phyloP scores from a whole-genome alignment of 2,113 vertebrate genomes.

The Myodes glareolus region DNA sequence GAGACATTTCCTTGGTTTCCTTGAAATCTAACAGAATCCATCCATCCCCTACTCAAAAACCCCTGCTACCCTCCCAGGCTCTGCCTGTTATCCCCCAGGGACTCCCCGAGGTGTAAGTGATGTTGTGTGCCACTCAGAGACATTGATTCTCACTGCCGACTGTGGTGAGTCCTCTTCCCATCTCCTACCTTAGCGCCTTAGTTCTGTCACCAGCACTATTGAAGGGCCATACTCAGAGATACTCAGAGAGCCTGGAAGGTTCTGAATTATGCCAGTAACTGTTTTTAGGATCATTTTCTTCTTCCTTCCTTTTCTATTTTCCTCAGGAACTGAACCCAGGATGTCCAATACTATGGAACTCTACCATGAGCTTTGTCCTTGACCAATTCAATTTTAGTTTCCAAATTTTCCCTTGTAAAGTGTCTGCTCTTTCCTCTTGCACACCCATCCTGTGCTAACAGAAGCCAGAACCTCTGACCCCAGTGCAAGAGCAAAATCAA shows the following conservation, averaged over 20 bases:
- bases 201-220: too few relatives aligned
- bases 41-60: not conserved
- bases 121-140: not conserved
- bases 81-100: too few relatives aligned
- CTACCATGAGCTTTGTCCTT: too few relatives aligned
- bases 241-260: not conserved
- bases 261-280: not conserved
- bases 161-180: not conserved
- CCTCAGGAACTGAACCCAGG: not conserved
- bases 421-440: not conserved
- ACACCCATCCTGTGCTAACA: not conserved
- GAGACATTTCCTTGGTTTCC: not conserved
- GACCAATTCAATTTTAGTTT: not conserved
- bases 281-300: not conserved
- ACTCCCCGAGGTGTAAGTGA: rapidly evolving
- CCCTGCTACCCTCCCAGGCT: not conserved
- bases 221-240: too few relatives aligned
- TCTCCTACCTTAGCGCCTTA: not conserved
- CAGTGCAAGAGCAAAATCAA: not conserved
- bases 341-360: too few relatives aligned
- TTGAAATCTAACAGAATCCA: not conserved
- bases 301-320: too few relatives aligned
- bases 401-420: not conserved
- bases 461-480: not conserved
- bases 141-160: not conserved